Percentiles rank a stretch among this genome's conserved stretches.
Evolutionary conservation across 2,888 invertebrate species (phyloP).

Genomic region (Branchinecta sandiegonensis): DNA sequence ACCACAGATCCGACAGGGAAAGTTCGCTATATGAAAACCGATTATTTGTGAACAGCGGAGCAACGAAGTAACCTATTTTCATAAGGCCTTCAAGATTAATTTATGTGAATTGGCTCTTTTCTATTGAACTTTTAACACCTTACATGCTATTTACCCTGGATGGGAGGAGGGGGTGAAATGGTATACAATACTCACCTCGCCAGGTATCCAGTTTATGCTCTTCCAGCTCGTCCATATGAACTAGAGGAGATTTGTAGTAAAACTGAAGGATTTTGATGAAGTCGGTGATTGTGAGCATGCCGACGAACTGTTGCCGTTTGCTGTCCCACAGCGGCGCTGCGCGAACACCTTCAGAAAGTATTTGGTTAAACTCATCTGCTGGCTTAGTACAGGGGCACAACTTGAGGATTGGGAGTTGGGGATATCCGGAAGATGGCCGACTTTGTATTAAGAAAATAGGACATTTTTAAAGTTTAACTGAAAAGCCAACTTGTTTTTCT

Average conservation of each 20-base stretch:
- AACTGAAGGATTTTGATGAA: slow-evolving; percentile 98
- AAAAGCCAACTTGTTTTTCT: no score
- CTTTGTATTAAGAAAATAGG: no score
- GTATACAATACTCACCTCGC: slow-evolving; percentile 51
- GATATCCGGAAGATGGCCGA: no score
- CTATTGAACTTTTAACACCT: background rate
- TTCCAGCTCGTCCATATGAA: slow-evolving; percentile 89
- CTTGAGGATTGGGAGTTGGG: no score
- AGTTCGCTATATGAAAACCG: no score
- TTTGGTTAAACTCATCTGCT: no score
- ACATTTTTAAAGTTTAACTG: no score
- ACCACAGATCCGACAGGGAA: no score
- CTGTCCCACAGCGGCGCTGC: slow-evolving; percentile 98
- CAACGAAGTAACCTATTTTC: no score
- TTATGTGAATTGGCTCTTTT: background rate
- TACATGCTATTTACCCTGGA: background rate
- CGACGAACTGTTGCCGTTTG: slow-evolving; percentile 76
- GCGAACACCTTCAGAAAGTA: slow-evolving; percentile 55
- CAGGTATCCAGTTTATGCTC: slow-evolving; percentile 93
- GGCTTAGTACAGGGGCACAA: no score
- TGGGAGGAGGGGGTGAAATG: background rate
- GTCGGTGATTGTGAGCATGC: slow-evolving; percentile 98
- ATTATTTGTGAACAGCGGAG: no score
- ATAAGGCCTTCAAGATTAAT: no score
- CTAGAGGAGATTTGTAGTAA: slow-evolving; percentile 71